Base-by-base conservation (phyloP, 2,797 vertebrate species). In the Naso thynnoides region DNA sequence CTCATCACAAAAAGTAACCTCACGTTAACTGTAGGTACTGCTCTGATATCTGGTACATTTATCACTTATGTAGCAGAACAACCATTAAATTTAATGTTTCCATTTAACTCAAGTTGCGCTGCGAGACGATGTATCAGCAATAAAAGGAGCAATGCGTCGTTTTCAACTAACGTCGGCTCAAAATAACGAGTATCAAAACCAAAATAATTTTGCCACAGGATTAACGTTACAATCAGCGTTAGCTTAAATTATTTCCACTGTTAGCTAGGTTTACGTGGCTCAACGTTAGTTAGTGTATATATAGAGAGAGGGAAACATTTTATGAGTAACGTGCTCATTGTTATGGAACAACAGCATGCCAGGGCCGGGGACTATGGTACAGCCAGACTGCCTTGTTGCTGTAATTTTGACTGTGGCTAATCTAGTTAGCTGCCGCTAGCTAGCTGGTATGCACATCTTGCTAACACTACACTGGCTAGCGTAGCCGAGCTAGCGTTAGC, bases 381-480 rank as follows among this genome's bases (percentile, higher is more conserved):
- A 70, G 33, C 36, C 49, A 31, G 44, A 8, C 26, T 47, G 75
- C 61, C 62, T 66, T 72, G 79, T 49, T 76, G 73, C 74, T 78
- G 71, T 78, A 61, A 36, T 68, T 69, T 70, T 77, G 56, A 77
- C 62, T 63, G 65, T 8, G 38, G 89, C 88, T 91, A 89, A 84
- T 76, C 64, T n/a, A 55, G 85, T 77, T 90, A 88, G 88, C 89
- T 31, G 56, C 65, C 23, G 76, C 41, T 77, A 83, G 84, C 82
- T 84, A 68, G 81, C 81, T 68, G 24, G 4, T 60, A 10, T 41
- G 76, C 70, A 62, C 41, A 19, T 39, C 58, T 53, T 16, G 82
- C 67, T 84, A 86, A 39, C 63, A 14, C 41, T 24, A 48, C 41
- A 9, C 26, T 23, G 9, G 45, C 48, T 85, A 72, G 80, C 76